Conservation (phyloP, 2,797 vertebrate species). For the Margarornis squamiger region DNA sequence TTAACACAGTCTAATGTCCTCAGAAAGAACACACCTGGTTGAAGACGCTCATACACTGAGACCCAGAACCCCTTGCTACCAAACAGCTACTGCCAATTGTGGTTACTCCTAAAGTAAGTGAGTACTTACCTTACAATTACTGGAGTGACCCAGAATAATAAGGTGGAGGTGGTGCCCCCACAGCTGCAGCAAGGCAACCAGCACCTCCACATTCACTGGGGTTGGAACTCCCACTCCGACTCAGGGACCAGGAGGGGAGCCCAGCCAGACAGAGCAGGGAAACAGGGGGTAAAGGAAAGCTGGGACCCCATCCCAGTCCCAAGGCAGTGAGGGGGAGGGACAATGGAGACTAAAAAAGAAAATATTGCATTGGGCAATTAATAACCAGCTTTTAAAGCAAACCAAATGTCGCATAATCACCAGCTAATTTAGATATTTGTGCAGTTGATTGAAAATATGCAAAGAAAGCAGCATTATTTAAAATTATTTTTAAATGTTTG, state of each 20-base stretch:
- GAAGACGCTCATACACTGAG: background rate
- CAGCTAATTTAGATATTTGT: slow-evolving; percentile 63
- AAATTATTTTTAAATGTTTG: slow-evolving; percentile 62
- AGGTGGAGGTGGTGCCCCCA: background rate
- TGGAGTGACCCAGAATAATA: background rate
- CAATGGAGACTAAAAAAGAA: background rate
- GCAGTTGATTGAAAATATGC: slow-evolving; percentile 61
- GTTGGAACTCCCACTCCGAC: background rate
- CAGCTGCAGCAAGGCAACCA: background rate
- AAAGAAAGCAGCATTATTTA: slow-evolving; percentile 55
- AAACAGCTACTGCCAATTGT: background rate
- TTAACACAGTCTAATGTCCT: background rate
- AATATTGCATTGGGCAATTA: background rate
- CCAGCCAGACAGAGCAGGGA: accelerated
- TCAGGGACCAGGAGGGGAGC: background rate
- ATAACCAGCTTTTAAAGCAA: slow-evolving; percentile 12
- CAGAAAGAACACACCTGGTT: background rate
- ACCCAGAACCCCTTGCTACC: background rate
- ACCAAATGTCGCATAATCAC: slow-evolving; percentile 1
- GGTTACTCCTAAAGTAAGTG: background rate
- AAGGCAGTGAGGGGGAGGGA: background rate
- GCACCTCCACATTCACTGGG: accelerated
- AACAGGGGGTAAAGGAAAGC: background rate
- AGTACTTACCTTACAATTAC: background rate
- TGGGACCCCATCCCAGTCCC: background rate